Base-by-base conservation (phyloP, 1,140 invertebrate genomes). In the Bombus confusus region DNA sequence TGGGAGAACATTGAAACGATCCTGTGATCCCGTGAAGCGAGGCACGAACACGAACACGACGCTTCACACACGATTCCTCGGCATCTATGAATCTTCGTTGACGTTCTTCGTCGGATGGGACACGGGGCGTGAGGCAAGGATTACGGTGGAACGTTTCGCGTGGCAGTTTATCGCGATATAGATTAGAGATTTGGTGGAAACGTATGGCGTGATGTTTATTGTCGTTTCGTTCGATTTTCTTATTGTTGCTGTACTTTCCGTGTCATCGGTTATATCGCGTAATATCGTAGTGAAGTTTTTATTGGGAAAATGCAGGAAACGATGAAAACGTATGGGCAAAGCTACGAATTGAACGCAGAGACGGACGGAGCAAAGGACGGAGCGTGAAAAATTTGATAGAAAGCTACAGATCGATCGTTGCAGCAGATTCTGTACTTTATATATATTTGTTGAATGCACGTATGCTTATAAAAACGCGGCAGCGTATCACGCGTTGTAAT, bases 11-110 rank as follows among this genome's bases (percentile, higher is more conserved):
- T 76, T 37, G 10, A 76, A 76, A 76, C 47, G 47, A 37, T 22
- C 15, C 31, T 57, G 34, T 57, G 47, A 76, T 76, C 47, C 34
- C 25, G 74, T 57, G 34, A 57, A 76, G 74, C 34, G 74, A 28
- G 34, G 25, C 73, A 31, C 43, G 47, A 75, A 34, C 43, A 57
- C 52, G 74, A 57, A 57, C 25, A 76, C 34, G 47, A 57, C 47
- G 31, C 74, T 59, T 76, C 9, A 3, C 31, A 37, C 31, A 57
- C 34, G 74, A 57, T 76, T 74, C 47, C 47, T 28, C 34, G 34
- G 5, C 47, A 76, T 76, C 52, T 76, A 57, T 76, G 74, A 25
- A 57, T 37, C 34, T 52, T 34, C 47, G 73, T 73, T 73, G n/a
- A 73, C 39, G 72, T 52, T 31, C 47, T 25, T 37, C 28, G 47